A percentile compares a stretch with the other conserved stretches of the same genome.
phyloP scores from a whole-genome alignment of 2,113 vertebrate species.

The Rhinichthys klamathensis region DNA sequence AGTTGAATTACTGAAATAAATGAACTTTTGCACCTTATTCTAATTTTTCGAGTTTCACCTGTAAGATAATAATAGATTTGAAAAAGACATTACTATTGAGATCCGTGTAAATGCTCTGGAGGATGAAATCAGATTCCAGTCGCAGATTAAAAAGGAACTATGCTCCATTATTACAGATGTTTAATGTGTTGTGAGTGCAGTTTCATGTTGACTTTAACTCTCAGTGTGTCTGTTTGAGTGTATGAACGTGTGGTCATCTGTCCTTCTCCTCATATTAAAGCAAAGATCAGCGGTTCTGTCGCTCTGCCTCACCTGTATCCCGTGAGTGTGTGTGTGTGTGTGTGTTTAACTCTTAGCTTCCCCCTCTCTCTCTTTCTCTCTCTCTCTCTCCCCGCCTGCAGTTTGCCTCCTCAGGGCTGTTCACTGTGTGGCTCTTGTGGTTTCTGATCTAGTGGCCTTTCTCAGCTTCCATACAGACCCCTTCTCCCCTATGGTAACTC shows the following conservation, averaged over 20 bases:
- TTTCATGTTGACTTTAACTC: constrained; percentile 16
- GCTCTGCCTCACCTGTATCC: neutral
- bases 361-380: constrained; percentile 63
- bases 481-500: constrained; percentile 91
- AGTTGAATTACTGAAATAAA: no score
- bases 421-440: constrained; percentile 99
- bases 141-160: neutral
- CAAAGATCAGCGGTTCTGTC: neutral
- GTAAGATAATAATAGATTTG: neutral
- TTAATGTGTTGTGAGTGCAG: neutral
- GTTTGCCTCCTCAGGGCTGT: constrained; percentile 99
- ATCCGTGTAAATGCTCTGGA: neutral
- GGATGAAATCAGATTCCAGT: neutral
- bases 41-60: no score
- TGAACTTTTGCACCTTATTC: no score
- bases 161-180: neutral
- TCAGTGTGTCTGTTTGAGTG: neutral
- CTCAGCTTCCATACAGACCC: constrained; percentile 95
- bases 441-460: constrained; percentile 99
- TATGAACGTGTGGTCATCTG: neutral
- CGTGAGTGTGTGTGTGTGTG: constrained; percentile 5
- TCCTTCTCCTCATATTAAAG: neutral
- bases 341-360: constrained; percentile 41
- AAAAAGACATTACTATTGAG: neutral
- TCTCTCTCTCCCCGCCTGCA: constrained; percentile 79